Evolutionary conservation across 2,888 invertebrate species (phyloP).

Genomic region (Antheraea yamamai): DNA sequence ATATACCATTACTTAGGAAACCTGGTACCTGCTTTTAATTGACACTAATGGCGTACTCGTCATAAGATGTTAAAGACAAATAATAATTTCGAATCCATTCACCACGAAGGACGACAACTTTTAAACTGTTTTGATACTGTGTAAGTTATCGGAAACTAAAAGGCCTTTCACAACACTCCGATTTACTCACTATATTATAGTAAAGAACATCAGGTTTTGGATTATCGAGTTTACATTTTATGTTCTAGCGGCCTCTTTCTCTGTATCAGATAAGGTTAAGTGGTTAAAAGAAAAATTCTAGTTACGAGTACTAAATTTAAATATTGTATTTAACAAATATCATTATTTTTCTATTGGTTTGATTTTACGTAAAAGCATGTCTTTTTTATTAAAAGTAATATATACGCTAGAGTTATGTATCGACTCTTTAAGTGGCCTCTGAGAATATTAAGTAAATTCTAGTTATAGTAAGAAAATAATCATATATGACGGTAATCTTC

Average conservation of each 20-base stretch:
- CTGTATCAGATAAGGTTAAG: conserved; percentile 10
- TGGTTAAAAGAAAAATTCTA: conserved; percentile 5
- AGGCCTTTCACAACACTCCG: conserved; percentile 9
- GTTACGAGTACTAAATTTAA: not conserved
- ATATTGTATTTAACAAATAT: not conserved
- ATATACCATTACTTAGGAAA: not conserved
- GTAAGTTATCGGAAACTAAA: conserved; percentile 13
- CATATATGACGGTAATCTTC: not conserved
- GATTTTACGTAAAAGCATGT: not conserved
- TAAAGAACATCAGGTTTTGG: not conserved
- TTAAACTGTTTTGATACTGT: conserved; percentile 3
- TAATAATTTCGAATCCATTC: not conserved
- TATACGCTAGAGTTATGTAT: too few species aligned
- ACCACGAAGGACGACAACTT: conserved; percentile 5
- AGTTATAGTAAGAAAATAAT: not conserved
- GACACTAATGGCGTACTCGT: not conserved
- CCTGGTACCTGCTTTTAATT: not conserved
- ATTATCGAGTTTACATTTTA: conserved; percentile 13
- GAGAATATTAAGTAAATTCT: not conserved
- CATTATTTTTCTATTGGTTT: not conserved
- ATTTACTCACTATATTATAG: not conserved
- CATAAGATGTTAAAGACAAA: not conserved
- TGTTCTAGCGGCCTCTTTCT: conserved; percentile 6
- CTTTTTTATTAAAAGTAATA: not conserved
- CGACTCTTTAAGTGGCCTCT: not conserved